phyloP scores from a whole-genome alignment of 2,797 vertebrate species.

The Fringilla coelebs region DNA sequence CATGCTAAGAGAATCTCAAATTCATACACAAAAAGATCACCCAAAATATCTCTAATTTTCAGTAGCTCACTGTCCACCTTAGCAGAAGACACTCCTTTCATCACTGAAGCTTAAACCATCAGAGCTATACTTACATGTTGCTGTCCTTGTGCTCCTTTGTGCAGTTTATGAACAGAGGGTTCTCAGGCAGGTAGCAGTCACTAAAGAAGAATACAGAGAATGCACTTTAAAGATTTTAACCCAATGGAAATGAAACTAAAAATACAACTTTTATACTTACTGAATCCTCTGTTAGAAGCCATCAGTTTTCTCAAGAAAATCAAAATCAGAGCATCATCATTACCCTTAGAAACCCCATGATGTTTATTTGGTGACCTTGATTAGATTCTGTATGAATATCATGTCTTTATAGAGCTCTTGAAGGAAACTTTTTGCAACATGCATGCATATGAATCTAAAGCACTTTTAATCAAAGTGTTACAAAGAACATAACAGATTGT shows the following conservation, averaged over 20 bases:
- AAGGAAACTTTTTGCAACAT: neutral
- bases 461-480: neutral
- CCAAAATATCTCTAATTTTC: neutral
- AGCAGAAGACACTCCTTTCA: neutral
- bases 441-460: neutral
- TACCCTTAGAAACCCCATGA: neutral
- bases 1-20: neutral
- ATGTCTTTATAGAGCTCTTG: neutral
- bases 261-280: neutral
- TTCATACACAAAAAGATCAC: neutral
- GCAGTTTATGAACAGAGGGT: constrained; percentile 79
- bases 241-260: neutral
- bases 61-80: neutral
- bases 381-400: neutral
- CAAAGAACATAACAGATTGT: neutral
- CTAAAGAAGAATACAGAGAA: constrained; percentile 57
- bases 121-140: constrained; percentile 55
- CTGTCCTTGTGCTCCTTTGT: constrained; percentile 3
- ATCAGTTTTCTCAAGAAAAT: neutral
- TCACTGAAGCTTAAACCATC: neutral
- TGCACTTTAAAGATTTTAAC: neutral
- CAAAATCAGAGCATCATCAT: neutral
- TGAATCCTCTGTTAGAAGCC: neutral
- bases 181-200: constrained; percentile 75
- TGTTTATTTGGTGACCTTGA: neutral